Base-by-base conservation (phyloP, 2,797 vertebrate species). In the Ibycter americanus region DNA sequence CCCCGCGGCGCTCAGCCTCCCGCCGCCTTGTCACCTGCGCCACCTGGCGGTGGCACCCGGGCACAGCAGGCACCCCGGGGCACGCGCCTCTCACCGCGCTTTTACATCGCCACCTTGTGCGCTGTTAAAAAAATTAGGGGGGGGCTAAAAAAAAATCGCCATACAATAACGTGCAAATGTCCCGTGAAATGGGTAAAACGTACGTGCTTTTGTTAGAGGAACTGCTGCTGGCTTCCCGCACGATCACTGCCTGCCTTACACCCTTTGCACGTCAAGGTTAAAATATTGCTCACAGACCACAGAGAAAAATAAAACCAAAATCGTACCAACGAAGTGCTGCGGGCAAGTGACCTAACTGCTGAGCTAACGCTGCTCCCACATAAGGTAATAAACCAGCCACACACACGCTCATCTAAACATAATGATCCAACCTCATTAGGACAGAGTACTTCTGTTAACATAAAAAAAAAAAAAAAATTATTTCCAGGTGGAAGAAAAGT, bases 11-110 rank as follows among this genome's bases (percentile, higher is more conserved):
- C 13, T 3, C 25, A 1, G 2, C 25, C 14, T 7, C 5, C 12
- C 12, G 2, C 51, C 6, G 27, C 56, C 18, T 12, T 42, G 74
- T 42, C 87, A 36, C 61, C 49, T 27, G 82, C 94, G 31, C 97
- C 97, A 90, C 8, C 97, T 95, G 7, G 65, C 36, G 97, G 97
- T 44, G 78, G 31, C 63, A 52, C 7, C 2, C 9, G 26, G 38
- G 4, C 78, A 73, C 56, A 17, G 84, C 82, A 71, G 58, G 34
- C 38, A 25, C 44, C 49, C 7, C 61, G 20, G 38, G 36, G 40
- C 36, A 20, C 12, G 12, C 13, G 38, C 38, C 19, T 31, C 38
- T 10, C 19, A 38, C 27, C 29, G 26, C 38, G 20, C 19, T 34
- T 25, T 26, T 3, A 23, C 21, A 22, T 12, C 15, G 12, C 11